phyloP scores from a whole-genome alignment of 2,888 invertebrate species.

The Aricia artaxerxes region DNA sequence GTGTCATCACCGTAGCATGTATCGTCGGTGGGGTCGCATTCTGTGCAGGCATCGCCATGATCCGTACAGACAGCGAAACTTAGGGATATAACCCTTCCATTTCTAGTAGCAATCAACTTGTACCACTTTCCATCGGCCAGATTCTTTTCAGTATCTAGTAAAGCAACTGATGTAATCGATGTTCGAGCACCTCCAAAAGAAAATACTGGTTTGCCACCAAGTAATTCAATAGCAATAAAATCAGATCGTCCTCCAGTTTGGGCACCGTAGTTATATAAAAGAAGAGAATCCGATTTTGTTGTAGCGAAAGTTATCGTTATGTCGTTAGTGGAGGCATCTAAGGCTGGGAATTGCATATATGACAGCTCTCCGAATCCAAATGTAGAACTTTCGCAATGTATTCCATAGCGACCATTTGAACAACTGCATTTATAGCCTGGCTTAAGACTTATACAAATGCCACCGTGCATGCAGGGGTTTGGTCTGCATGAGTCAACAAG shows the following conservation, averaged over 20 bases:
- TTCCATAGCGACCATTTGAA: slow-evolving; percentile 92
- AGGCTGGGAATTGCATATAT: slow-evolving; percentile 91
- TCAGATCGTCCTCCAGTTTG: slow-evolving; percentile 94
- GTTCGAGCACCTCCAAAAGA: slow-evolving; percentile 95
- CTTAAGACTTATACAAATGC: slow-evolving; percentile 92
- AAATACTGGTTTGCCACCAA: slow-evolving; percentile 91
- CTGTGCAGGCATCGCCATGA: slow-evolving; percentile 92
- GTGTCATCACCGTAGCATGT: slow-evolving; percentile 92
- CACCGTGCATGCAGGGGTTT: slow-evolving; percentile 95
- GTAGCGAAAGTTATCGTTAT: slow-evolving; percentile 95
- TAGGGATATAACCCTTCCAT: slow-evolving; percentile 92
- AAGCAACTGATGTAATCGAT: slow-evolving; percentile 90
- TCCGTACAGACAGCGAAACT: slow-evolving; percentile 91
- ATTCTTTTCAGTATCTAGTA: slow-evolving; percentile 82
- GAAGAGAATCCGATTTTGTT: slow-evolving; percentile 89
- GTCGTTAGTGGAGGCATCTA: slow-evolving; percentile 94
- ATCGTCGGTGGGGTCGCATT: slow-evolving; percentile 91
- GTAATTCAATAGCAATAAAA: slow-evolving; percentile 94
- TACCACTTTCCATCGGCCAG: slow-evolving; percentile 95
- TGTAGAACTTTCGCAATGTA: slow-evolving; percentile 94
- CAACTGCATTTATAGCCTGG: slow-evolving; percentile 94
- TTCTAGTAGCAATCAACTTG: slow-evolving; percentile 93
- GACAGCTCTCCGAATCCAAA: slow-evolving; percentile 94
- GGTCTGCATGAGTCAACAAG: slow-evolving; percentile 94
- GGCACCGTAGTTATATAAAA: slow-evolving; percentile 95